These are phyloP conservation scores for Axis porcinus DNA, from an alignment of 2,113 vertebrate genomes.

Conservation along the genomic window DNA sequence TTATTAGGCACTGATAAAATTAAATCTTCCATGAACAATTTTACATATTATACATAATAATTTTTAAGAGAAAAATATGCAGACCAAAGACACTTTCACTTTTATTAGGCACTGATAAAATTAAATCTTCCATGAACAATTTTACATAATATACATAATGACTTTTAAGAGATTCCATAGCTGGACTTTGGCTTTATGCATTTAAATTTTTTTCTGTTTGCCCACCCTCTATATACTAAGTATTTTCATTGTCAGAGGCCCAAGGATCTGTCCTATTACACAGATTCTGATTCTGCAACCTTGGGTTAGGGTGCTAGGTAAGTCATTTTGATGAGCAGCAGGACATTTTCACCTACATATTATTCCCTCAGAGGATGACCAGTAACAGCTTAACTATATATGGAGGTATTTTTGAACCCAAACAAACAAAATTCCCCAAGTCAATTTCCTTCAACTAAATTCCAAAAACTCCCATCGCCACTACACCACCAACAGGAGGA, in stretches of 20 bases:
- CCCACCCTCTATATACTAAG: not conserved
- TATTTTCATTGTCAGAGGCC: not conserved
- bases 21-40: not conserved
- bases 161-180: not conserved
- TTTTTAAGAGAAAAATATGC: not conserved
- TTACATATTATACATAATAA: not conserved
- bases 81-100: not conserved
- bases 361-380: not conserved
- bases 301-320: not conserved
- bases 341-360: not conserved
- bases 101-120: not conserved
- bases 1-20: not conserved
- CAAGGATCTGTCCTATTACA: not conserved
- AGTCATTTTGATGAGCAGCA: not conserved
- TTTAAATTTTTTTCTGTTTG: not conserved
- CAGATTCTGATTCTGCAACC: not conserved
- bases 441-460: not conserved
- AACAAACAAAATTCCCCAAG: not conserved
- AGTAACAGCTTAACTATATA: not conserved
- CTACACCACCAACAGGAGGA: not conserved
- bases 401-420: not conserved
- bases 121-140: not conserved
- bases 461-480: not conserved
- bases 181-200: not conserved
- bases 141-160: not conserved